These are phyloP conservation scores for Bucorvus abyssinicus DNA, from an alignment of 2,797 vertebrate genomes.

Conservation along the genomic window DNA sequence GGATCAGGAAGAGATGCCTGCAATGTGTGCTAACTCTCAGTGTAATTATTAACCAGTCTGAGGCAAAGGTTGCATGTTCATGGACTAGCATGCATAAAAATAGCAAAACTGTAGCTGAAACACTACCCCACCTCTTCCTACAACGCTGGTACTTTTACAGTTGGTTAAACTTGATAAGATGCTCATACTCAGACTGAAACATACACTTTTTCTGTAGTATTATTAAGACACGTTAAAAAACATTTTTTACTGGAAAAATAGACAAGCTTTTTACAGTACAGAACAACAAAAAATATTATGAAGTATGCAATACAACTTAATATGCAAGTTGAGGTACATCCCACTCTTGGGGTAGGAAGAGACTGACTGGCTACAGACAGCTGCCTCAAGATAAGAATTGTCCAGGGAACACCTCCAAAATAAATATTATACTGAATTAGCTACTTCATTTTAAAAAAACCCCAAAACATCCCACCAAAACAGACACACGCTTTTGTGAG, in stretches of 20 bases:
- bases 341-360: neutral
- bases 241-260: neutral
- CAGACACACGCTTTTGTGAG: neutral
- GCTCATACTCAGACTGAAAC: neutral
- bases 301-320: neutral
- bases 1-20: neutral
- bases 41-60: slow-evolving; percentile 26
- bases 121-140: neutral
- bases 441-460: neutral
- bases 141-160: neutral
- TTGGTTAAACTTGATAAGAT: neutral
- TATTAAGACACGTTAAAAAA: neutral
- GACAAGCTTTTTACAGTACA: neutral
- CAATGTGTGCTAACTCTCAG: neutral
- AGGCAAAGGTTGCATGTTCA: slow-evolving; percentile 11
- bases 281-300: neutral
- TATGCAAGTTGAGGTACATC: neutral
- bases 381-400: neutral
- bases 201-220: neutral
- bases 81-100: neutral
- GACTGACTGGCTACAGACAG: neutral
- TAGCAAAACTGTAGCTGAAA: neutral
- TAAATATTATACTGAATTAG: neutral
- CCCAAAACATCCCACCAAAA: neutral
- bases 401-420: neutral